phyloP scores from a whole-genome alignment of 2,888 invertebrate species.

The Atethmia centrago region DNA sequence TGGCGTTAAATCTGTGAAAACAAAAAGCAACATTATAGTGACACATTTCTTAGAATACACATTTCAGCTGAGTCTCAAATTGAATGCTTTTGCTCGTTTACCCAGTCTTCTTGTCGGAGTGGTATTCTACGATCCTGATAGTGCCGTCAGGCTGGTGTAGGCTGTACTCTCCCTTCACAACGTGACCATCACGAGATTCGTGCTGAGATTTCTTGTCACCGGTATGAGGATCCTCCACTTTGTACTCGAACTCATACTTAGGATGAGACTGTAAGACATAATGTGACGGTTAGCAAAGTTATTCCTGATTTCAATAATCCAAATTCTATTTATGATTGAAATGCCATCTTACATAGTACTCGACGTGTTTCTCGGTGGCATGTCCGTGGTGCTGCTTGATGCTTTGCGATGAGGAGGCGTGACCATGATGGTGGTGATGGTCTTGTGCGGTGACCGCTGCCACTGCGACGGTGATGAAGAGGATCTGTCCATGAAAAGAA shows the following conservation, averaged over 20 bases:
- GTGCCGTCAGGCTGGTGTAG: conserved; percentile 20
- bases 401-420: conserved; percentile 60
- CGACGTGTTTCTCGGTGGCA: conserved; percentile 61
- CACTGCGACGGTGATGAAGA: conserved; percentile 13
- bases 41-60: too few relatives aligned
- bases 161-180: conserved; percentile 24
- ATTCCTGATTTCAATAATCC: not conserved
- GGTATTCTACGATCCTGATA: conserved; percentile 12
- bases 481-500: conserved; percentile 12
- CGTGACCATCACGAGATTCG: conserved; percentile 20
- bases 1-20: conserved; percentile 73
- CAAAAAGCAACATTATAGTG: not conserved
- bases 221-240: conserved; percentile 34
- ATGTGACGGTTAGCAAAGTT: fast-evolving
- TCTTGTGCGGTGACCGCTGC: conserved; percentile 10
- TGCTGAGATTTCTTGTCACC: conserved; percentile 32
- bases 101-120: conserved; percentile 67
- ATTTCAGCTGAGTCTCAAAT: too few relatives aligned
- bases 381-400: too few relatives aligned
- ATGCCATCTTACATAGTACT: conserved; percentile 28
- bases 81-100: conserved; percentile 28
- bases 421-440: conserved; percentile 55
- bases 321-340: not conserved
- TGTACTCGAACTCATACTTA: conserved; percentile 23
- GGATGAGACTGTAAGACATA: conserved; percentile 75